Evolutionary conservation across 2,113 vertebrate species (phyloP).

Genomic region (Tinamus guttatus): DNA sequence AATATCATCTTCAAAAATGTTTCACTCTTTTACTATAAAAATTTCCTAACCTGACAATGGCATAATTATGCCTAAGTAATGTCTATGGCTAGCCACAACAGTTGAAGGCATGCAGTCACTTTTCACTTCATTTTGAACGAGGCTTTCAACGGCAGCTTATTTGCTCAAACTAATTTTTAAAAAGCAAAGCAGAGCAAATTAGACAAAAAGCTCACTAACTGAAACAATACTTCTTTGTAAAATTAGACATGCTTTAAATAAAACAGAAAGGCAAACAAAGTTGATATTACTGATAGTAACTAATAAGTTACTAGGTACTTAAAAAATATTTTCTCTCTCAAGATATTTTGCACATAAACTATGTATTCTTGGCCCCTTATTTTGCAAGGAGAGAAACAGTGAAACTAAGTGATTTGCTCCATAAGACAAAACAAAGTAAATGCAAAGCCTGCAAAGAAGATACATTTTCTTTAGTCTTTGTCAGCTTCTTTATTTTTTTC

Average conservation of each 20-base stretch:
- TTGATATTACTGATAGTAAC: not conserved
- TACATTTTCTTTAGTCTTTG: not conserved
- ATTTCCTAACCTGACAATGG: not conserved
- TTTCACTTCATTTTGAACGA: not conserved
- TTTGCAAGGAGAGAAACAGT: not conserved
- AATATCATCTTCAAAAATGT: not conserved
- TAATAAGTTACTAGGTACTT: not conserved
- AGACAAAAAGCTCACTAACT: not conserved
- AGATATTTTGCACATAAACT: not conserved
- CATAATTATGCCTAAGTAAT: not conserved
- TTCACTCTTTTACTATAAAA: fast-evolving
- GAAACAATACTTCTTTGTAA: not conserved
- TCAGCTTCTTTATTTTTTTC: not conserved
- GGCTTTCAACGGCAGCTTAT: not conserved
- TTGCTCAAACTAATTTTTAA: not conserved
- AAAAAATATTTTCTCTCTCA: not conserved
- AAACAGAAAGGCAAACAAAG: not conserved
- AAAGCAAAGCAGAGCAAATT: not conserved
- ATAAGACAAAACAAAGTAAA: not conserved
- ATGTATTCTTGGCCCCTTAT: not conserved
- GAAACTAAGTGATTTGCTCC: not conserved
- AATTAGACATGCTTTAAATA: not conserved
- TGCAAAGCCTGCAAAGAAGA: not conserved
- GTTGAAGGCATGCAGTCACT: not conserved
- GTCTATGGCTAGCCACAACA: not conserved